Base-by-base conservation (phyloP, 2,113 vertebrate species). In the Picathartes gymnocephalus region DNA sequence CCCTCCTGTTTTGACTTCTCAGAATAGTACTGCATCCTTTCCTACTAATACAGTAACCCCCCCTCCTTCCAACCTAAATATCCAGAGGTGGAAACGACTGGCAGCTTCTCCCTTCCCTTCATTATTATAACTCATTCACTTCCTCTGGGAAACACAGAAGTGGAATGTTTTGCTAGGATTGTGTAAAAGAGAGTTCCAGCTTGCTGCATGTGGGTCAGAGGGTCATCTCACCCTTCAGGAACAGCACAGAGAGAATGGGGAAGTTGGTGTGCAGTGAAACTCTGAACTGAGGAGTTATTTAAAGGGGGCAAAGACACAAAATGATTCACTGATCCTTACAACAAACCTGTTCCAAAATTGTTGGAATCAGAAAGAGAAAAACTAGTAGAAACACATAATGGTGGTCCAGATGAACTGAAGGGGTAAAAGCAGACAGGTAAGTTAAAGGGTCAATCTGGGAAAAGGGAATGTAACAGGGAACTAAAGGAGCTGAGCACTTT, bases 21-120 rank as follows among this genome's bases (percentile, higher is more conserved):
- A 91, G 56, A 94, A 95, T 79, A 97, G 65, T 42, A 89, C 48
- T 72, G 30, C 61, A 77, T 86, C 65, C 61, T 91, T 80, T 87
- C n/a, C 35, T 51, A 86, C 68, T 70, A 77, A 77, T 12, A 78
- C 11, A 82, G 44, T 39, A 72, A 65, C 5, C 1, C 14, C 14
- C 6, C 8, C 5, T 58, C 39, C 24, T 58, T 66, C 24, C 54
- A 95, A 66, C 5, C 28, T 88, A 86, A 96, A 95, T 66, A 88
- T 66, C 74, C 74, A 93, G 76, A 74, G 60, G 18, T 86, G 44
- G 90, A 96, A 95, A 94, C 50, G 87, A 76, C 53, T 33, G 33
- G 6, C n/a, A 81, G 42, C 24, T 91, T 66, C 40, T 89, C 81
- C 45, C 40, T 92, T 87, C 66, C 70, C 54, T 80, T 66, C 70